Percentiles rank a stretch among this genome's conserved stretches.
Conservation (phyloP, 2,797 vertebrate genomes). For the Chromobotia macracanthus region DNA sequence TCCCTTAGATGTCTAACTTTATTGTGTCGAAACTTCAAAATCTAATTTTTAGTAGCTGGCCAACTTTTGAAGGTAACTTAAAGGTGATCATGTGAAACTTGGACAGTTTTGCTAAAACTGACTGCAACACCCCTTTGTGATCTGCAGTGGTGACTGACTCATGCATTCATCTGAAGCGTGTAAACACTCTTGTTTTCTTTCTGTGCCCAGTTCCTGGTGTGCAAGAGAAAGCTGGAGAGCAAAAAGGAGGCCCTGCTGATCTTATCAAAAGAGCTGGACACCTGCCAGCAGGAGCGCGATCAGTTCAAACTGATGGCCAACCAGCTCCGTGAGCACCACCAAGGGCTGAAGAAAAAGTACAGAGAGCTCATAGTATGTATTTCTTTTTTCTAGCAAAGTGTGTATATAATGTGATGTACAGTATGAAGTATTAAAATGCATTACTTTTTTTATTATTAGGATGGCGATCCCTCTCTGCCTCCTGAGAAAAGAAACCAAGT, state of each 20-base stretch:
- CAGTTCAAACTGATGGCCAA: constrained; percentile 98
- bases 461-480: constrained; percentile 90
- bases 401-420: no score
- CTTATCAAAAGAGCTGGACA: constrained; percentile 96
- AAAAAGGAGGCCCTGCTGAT: constrained; percentile 97
- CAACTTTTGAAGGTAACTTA: no score
- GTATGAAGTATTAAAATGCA: not conserved
- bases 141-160: not conserved
- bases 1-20: no score
- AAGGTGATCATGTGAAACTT: no score
- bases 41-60: no score
- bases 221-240: constrained; percentile 94
- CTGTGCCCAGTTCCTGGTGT: constrained; percentile 86
- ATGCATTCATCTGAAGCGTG: not conserved
- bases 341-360: constrained; percentile 95
- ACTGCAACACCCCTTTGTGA: no score
- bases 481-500: constrained; percentile 96
- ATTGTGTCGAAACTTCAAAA: no score
- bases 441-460: constrained; percentile 74
- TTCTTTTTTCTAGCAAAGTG: not conserved
- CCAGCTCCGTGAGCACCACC: constrained; percentile 92
- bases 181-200: constrained; percentile 31
- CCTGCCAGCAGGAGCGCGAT: constrained; percentile 95
- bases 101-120: not conserved
- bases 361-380: constrained; percentile 89